Base-by-base conservation (phyloP, 2,888 invertebrate genomes). In the Ceratothoa steindachneri region DNA sequence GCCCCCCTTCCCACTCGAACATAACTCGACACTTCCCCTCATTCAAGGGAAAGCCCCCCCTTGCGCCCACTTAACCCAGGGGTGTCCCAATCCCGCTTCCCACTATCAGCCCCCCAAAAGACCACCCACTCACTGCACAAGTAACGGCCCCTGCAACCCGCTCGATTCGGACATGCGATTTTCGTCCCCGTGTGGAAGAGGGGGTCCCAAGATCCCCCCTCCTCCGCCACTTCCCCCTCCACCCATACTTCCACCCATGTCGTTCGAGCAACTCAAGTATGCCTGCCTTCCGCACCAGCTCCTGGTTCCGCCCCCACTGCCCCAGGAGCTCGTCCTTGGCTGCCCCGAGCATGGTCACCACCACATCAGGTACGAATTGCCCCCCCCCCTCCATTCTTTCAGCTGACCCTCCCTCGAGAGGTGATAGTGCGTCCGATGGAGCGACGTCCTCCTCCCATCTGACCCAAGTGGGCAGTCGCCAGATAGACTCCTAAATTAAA, bases 201-300 rank as follows among this genome's bases (percentile, higher is more conserved):
- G 12, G 27, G 60, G 60, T 22, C 2, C 60, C 2, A 12, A 24
- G 1, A 24, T 66, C 9, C 71, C 71, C 24, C 71, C 71, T 19
- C 65, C 76, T 51, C 77, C 77, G 1, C 77, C 77, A 12, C 67
- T 72, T 15, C 77, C 77, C 7, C 71, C 71, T 1, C 72, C 72
- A 0, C 72, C 72, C n/a, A 31, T 72, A n/a, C 74, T 71, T 30
- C 74, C 72, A 12, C 74, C 72, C 5, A 71, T 72, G 51, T 55
- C 77, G 64, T 69, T 77, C 19, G 66, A 69, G 27, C 74, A 74
- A 52, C 69, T 72, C 64, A 69, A 71, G 30, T 77, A 77, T 30
- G 74, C 72, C 28, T 77, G 77, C 24, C 67, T 77, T n/a, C 70
- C 77, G 30, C 77, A 77, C 64, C 72, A 74, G 65, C 73, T 72